These are phyloP conservation scores for Bovichtus variegatus DNA, from an alignment of 2,797 vertebrate genomes.

Conservation along the genomic window DNA sequence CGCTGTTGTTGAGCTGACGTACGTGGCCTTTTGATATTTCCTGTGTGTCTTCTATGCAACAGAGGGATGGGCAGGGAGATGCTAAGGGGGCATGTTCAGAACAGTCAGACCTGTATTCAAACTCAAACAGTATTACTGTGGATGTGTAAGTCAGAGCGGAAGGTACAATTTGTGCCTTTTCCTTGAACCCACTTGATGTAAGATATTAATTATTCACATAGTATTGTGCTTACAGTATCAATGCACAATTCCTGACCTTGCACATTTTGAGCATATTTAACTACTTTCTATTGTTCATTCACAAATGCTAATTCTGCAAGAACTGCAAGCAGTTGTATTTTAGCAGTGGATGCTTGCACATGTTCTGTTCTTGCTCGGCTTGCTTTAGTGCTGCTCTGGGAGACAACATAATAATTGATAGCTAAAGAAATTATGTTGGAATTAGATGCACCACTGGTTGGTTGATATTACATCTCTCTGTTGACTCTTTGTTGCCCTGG, in stretches of 20 bases:
- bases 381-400: conserved; percentile 38
- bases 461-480: conserved; percentile 43
- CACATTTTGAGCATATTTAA: conserved; percentile 59
- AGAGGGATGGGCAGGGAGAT: conserved; percentile 39
- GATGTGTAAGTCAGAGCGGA: conserved; percentile 4
- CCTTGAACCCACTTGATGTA: conserved; percentile 46
- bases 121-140: conserved; percentile 28
- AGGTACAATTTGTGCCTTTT: conserved; percentile 25
- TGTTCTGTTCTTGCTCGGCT: conserved; percentile 33
- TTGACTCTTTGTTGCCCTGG: conserved; percentile 36
- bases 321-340: conserved; percentile 46
- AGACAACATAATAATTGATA: conserved; percentile 54
- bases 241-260: conserved; percentile 53
- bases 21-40: conserved; percentile 74
- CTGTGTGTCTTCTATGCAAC: conserved; percentile 40
- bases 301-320: conserved; percentile 58
- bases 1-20: conserved; percentile 61
- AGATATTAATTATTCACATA: conserved; percentile 65
- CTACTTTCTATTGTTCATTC: conserved; percentile 51
- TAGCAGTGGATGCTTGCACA: conserved; percentile 10
- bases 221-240: conserved; percentile 38
- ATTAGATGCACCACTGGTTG: conserved; percentile 37
- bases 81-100: conserved; percentile 38
- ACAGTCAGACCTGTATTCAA: conserved; percentile 43
- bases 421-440: conserved; percentile 39